These are phyloP conservation scores for Calephelis perditalis DNA, from an alignment of 2,888 invertebrate species.

Conservation along the genomic window DNA sequence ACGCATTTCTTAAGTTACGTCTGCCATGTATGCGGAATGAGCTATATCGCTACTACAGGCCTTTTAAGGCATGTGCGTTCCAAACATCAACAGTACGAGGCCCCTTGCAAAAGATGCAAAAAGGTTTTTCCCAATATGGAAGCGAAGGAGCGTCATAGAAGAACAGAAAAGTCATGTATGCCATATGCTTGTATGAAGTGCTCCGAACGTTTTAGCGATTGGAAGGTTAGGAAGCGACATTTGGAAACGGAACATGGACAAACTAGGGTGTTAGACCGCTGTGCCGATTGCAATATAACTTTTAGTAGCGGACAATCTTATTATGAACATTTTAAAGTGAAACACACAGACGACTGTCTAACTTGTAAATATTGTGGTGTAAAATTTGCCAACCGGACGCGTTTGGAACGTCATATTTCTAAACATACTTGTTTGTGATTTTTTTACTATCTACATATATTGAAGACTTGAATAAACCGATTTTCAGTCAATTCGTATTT, in stretches of 20 bases:
- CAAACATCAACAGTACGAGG: slow-evolving; percentile 60
- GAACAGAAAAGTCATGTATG: slow-evolving; percentile 60
- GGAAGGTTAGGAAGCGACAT: slow-evolving; percentile 53
- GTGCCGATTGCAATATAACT: slow-evolving; percentile 54
- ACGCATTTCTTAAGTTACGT: slow-evolving; percentile 62
- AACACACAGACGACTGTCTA: slow-evolving; percentile 58
- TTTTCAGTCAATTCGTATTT: too few species aligned
- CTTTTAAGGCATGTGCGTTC: slow-evolving; percentile 54
- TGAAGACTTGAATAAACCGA: too few species aligned
- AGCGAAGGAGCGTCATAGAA: slow-evolving; percentile 57
- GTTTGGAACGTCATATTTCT: slow-evolving; percentile 55
- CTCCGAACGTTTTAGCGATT: slow-evolving; percentile 56
- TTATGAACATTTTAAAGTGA: slow-evolving; percentile 59
- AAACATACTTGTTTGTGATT: slow-evolving; percentile 39
- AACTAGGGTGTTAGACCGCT: slow-evolving; percentile 45
- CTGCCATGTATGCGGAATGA: slow-evolving; percentile 62
- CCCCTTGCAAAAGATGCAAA: slow-evolving; percentile 53
- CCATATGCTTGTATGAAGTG: slow-evolving; percentile 62
- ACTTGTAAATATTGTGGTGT: slow-evolving; percentile 61
- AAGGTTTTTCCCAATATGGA: slow-evolving; percentile 62
- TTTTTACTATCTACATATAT: neutral
- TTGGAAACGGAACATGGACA: slow-evolving; percentile 58
- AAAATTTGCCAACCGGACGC: slow-evolving; percentile 55
- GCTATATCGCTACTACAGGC: slow-evolving; percentile 60
- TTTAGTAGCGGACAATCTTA: slow-evolving; percentile 52